Base-by-base conservation (phyloP, 2,797 vertebrate species). In the Sebastes hubbsi region DNA sequence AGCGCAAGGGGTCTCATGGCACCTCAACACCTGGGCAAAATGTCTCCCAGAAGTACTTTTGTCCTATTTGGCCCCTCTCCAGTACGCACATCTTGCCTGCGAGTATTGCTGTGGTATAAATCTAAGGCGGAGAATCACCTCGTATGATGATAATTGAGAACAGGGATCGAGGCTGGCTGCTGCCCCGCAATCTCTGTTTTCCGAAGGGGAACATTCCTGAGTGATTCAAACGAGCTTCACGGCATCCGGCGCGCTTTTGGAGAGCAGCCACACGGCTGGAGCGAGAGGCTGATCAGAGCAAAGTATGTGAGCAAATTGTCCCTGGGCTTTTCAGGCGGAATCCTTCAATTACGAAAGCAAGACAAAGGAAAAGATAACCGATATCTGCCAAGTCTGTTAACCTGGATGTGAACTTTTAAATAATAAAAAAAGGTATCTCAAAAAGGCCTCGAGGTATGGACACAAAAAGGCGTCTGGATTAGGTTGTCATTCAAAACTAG, bases 81-180 rank as follows among this genome's bases (percentile, higher is more conserved):
- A 92, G 78, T 22, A 25, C 7, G 82, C 66, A 79, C 78, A 62
- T 79, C 66, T 85, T 79, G 77, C 66, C 78, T 81, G 77, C n/a
- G 69, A 89, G 79, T 52, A 29, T 72, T 54, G 34, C 74, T 70
- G 72, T 18, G 62, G 84, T 81, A 90, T 92, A 93, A 91, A 92
- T 92, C 88, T 88, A 59, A 82, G 67, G 77, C 63, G 42, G 30
- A 72, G 68, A 88, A 89, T 91, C 86, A 89, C 88, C 83, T 89
- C 86, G 8, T 73, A 80, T 67, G 81, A 84, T 79, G 83, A 88
- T 95, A 95, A 96, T 94, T 94, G 82, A 91, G 87, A 95, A 93
- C 94, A 95, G 93, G 77, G 83, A 87, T 58, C 3, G 82, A 87
- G 81, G 72, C 84, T 83, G 84, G 75, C 93, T 77, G 87, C 82